phyloP scores from a whole-genome alignment of 2,888 invertebrate species.

The Ceramica pisi region DNA sequence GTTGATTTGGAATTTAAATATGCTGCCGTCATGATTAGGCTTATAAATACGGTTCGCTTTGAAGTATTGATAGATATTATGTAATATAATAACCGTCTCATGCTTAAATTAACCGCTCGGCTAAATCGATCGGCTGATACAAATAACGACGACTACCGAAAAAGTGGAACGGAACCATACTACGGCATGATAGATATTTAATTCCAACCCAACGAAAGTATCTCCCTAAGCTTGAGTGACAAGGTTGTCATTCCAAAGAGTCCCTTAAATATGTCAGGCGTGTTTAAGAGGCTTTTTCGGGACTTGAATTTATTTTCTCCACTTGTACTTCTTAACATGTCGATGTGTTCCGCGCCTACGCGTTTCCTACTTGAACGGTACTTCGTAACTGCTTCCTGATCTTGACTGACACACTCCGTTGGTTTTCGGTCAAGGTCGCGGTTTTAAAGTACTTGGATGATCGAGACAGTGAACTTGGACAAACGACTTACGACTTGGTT shows the following conservation, averaged over 20 bases:
- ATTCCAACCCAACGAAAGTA: conserved; percentile 18
- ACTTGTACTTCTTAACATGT: conserved; percentile 26
- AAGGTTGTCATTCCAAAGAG: conserved; percentile 42
- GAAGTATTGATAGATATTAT: background rate
- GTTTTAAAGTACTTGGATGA: conserved; percentile 11
- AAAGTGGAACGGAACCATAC: background rate
- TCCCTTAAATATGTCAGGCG: conserved; percentile 25
- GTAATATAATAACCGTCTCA: background rate
- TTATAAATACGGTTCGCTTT: background rate
- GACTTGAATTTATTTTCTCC: conserved; percentile 42
- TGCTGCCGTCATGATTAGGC: background rate
- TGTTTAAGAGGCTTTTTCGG: conserved; percentile 43
- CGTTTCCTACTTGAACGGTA: conserved; percentile 42
- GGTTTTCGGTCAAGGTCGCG: conserved; percentile 44
- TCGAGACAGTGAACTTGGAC: conserved; percentile 30
- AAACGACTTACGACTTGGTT: background rate
- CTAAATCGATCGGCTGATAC: background rate
- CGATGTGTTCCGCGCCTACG: conserved; percentile 55
- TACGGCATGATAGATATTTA: background rate
- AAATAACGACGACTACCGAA: background rate
- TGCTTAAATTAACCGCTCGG: background rate
- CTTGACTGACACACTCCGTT: conserved; percentile 54
- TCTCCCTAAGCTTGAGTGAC: conserved; percentile 25
- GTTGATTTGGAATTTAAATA: conserved; percentile 3
- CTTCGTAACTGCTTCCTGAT: conserved; percentile 54